Percentiles rank a stretch among this genome's conserved stretches.
phyloP scores from a whole-genome alignment of 2,888 invertebrate species.

The Diabrotica balteata region DNA sequence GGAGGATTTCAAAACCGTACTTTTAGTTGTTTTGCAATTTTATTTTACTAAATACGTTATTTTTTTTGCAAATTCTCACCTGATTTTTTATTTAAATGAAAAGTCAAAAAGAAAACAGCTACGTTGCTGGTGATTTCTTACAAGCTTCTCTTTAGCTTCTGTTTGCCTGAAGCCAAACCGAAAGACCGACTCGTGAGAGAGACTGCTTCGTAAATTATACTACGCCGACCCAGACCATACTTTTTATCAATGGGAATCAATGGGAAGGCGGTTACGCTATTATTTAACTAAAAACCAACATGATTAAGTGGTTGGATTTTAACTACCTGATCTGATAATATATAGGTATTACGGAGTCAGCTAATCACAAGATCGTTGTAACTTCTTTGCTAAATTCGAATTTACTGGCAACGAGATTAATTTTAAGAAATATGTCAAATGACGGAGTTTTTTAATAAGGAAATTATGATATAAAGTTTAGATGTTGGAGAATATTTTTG shows the following conservation, averaged over 20 bases:
- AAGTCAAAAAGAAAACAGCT: not conserved
- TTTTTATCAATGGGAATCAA: slow-evolving; percentile 44
- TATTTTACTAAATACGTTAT: too few relatives aligned
- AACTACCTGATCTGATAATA: slow-evolving; percentile 32
- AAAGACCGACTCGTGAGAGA: slow-evolving; percentile 8
- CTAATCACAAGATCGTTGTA: not conserved
- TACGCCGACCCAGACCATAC: slow-evolving; percentile 3
- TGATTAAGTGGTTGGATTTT: slow-evolving; percentile 50
- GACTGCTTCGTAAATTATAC: slow-evolving; percentile 5
- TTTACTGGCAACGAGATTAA: too few relatives aligned
- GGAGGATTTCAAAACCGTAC: too few relatives aligned
- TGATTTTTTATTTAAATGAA: too few relatives aligned
- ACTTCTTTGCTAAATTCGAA: too few relatives aligned
- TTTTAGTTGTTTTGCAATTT: too few relatives aligned
- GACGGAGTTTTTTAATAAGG: too few relatives aligned
- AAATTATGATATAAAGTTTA: too few relatives aligned
- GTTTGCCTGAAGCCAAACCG: slow-evolving; percentile 7
- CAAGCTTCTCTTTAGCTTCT: slow-evolving; percentile 7
- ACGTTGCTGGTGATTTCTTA: slow-evolving; percentile 10
- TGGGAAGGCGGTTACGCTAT: slow-evolving; percentile 47
- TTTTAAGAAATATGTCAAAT: too few relatives aligned
- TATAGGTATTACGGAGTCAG: slow-evolving; percentile 2
- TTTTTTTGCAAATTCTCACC: too few relatives aligned
- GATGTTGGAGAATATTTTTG: too few relatives aligned
- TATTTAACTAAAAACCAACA: slow-evolving; percentile 50